Evolutionary conservation across 2,888 invertebrate species (phyloP), one percentile per base, ranked within the genome.

Genomic region (Aelia acuminata): DNA sequence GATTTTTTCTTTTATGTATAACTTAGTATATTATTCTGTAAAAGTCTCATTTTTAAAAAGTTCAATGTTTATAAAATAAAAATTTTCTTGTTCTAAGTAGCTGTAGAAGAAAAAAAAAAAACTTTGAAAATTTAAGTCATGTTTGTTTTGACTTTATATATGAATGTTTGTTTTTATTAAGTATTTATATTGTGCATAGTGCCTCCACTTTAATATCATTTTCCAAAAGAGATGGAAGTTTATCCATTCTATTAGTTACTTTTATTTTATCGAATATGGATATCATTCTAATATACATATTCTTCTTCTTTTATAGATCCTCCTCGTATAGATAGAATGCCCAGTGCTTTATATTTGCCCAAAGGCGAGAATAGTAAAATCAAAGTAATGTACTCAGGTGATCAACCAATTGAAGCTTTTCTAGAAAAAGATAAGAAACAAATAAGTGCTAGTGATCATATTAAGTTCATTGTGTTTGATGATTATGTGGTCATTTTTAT

Each of bases 341-440:
- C 99, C 15, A 96, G 95, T 70, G 97, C 98, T 92, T 93, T 99
- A 31, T 97, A 96, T 91, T 94, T 99, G 4, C 97, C 98, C 0
- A 98, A 98, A 92, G 96, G 97, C 87, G 99, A 99, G 91, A 98
- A 98, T 92, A 97, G 98, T 15, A 99, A 99, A 93, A 96, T 99
- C 91, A 99, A 99, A 93, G 96, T 99, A 90, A 97, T 97, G 92
- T 99, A 98, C 94, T 95, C 96, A 88, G 99, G 99, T 48, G 98
- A 99, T 92, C 98, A 98, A 92, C 99, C 99, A 11, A 96, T 98
- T 92, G 96, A 97, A 90, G 96, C 99, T 88, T 95, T 94, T 3
- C 94, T 99, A 88, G 95, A 95, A 89, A 96, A 96, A 92, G 96
- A 98, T 92, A 98, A 98, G 80, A 94, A 94, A 90, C 94, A 95